These are phyloP conservation scores for Oedothorax gibbosus DNA, from an alignment of 1,140 invertebrate species.

Conservation along the genomic window DNA sequence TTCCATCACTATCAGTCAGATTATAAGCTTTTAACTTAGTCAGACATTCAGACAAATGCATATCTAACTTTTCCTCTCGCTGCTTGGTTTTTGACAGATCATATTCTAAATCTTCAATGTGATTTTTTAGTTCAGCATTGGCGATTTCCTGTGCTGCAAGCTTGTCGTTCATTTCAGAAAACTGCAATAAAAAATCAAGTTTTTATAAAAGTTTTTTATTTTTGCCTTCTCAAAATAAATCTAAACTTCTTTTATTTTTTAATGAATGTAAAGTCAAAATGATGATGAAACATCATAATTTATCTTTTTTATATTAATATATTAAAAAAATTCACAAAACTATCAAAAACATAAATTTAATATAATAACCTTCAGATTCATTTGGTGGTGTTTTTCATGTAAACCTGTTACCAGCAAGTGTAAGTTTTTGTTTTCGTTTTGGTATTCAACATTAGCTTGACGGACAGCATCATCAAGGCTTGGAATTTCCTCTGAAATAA, in stretches of 20 bases:
- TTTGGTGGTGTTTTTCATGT: conserved; percentile 93
- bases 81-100: conserved; percentile 89
- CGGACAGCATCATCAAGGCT: conserved; percentile 84
- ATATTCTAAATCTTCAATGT: conserved; percentile 95
- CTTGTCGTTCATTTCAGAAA: conserved; percentile 91
- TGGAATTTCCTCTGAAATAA: conserved; percentile 73
- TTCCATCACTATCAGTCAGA: conserved; percentile 56
- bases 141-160: conserved; percentile 92
- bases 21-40: conserved; percentile 81
- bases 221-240: background rate
- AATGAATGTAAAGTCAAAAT: background rate
- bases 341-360: background rate
- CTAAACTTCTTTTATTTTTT: background rate
- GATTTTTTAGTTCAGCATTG: conserved; percentile 93
- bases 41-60: conserved; percentile 87
- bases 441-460: conserved; percentile 86
- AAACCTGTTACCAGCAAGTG: conserved; percentile 92
- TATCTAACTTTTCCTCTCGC: conserved; percentile 84
- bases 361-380: conserved; percentile 80
- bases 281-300: background rate
- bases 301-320: background rate
- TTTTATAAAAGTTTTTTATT: background rate
- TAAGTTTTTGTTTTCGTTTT: conserved; percentile 89
- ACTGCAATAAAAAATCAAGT: conserved; percentile 69
- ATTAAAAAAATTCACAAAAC: background rate